These are phyloP conservation scores for Salvelinus fontinalis DNA, from an alignment of 2,113 vertebrate species.

Conservation along the genomic window DNA sequence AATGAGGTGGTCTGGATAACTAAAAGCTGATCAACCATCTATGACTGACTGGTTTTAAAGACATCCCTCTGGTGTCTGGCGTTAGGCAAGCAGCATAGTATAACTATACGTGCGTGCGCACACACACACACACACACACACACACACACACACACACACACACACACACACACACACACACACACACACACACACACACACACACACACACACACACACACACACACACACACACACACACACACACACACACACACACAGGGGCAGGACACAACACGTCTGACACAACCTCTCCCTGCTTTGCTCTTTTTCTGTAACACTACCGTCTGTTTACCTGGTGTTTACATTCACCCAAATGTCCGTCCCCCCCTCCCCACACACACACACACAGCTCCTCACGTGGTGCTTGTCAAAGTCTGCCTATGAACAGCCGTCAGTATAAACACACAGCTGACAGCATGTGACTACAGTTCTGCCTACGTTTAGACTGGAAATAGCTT, in stretches of 20 bases:
- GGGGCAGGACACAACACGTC: slow-evolving; percentile 50
- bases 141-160: background rate
- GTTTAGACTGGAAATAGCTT: background rate
- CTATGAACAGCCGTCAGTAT: background rate
- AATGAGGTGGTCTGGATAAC: background rate
- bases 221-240: slow-evolving; percentile 13
- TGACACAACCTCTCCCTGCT: background rate
- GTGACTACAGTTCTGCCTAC: slow-evolving; percentile 19
- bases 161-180: slow-evolving; percentile 10
- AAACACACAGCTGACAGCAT: slow-evolving; percentile 5
- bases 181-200: background rate
- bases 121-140: slow-evolving; percentile 7
- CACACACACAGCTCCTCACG: too few species aligned
- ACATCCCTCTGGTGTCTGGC: too few species aligned
- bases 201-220: slow-evolving; percentile 9
- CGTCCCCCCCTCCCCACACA: too few species aligned
- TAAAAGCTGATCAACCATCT: too few species aligned
- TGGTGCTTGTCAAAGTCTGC: background rate
- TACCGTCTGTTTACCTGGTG: too few species aligned
- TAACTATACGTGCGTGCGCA: too few species aligned
- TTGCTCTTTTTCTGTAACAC: background rate
- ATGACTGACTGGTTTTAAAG: too few species aligned
- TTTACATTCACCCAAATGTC: too few species aligned
- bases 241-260: background rate
- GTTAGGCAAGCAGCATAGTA: too few species aligned